Evolutionary conservation across 2,888 invertebrate genomes (phyloP), one percentile per base, ranked within the genome.

Genomic region (Malthinus seriepunctatus): DNA sequence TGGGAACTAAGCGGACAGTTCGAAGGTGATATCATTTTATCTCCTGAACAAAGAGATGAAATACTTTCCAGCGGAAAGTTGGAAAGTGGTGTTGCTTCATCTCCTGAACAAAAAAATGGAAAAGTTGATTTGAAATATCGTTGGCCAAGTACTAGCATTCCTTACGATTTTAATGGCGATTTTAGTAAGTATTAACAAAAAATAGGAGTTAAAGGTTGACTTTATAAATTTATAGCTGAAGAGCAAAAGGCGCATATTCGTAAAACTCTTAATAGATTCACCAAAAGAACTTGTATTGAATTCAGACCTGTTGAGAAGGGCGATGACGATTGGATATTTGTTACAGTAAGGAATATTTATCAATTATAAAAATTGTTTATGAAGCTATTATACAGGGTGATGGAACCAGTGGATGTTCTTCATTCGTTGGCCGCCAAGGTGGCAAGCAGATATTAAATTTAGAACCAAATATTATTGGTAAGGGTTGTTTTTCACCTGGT

Each of bases 401-500:
- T 3, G 3, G 5, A 23, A 5, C 23, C 2, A 44, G 33, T 7
- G 63, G 64, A 11, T 63, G 64, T 51, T 61, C 23, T 38, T 56
- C 62, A 0, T 46, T 38, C 10, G 56, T 64, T 34, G 64, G 64
- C 5, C 32, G 57, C 5, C 23, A n/a, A 32, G 60, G 15, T 3
- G 1, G n/a, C 10, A 11, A 7, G n/a, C 35, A 48, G 9, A 0
- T 0, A 1, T 3, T 48, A 8, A 12, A 9, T 15, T 14, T 48
- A 12, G 31, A 32, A 1, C 82, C 80, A 1, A n/a, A n/a, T n/a
- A 23, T 23, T 5, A 2, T 5, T 23, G n/a, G n/a, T n/a, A 8
- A 15, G 89, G 53, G 82, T 32, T 86, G 86, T 69, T 82, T 86
- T 56, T 78, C 73, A 14, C 82, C 83, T 58, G 88, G 90, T 12